phyloP scores from a whole-genome alignment of 2,888 invertebrate genomes.

The Adelognathus sp. region DNA sequence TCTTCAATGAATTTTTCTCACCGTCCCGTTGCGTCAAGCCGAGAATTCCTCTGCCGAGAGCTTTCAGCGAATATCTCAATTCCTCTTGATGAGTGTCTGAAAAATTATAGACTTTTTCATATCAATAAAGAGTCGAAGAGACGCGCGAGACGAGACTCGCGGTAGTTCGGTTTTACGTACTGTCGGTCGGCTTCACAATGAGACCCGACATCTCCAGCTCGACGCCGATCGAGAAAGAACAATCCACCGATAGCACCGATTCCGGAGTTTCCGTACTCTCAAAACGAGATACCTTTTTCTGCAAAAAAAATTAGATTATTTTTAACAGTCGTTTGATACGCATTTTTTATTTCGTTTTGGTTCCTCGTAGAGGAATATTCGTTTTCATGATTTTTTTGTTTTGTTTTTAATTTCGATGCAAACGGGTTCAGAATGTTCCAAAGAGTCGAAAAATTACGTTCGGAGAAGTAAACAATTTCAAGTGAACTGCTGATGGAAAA shows the following conservation, averaged over 20 bases:
- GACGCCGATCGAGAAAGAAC: conserved; percentile 85
- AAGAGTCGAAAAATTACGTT: too few species aligned
- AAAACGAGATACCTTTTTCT: conserved; percentile 74
- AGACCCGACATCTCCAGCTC: conserved; percentile 87
- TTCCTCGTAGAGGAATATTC: too few species aligned
- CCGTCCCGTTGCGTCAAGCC: conserved; percentile 83
- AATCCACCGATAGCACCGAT: conserved; percentile 82
- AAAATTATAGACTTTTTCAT: conserved; percentile 61
- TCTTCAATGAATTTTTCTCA: conserved; percentile 83
- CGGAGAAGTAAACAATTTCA: too few species aligned
- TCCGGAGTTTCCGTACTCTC: conserved; percentile 80
- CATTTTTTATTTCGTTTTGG: too few species aligned
- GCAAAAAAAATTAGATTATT: background rate
- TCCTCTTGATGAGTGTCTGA: conserved; percentile 84
- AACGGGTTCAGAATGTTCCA: too few species aligned
- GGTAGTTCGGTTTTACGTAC: conserved; percentile 79
- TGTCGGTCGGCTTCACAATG: conserved; percentile 85
- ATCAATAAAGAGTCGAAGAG: conserved; percentile 36
- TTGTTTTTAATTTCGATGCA: too few species aligned
- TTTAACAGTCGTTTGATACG: background rate
- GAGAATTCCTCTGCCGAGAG: conserved; percentile 86
- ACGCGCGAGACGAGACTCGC: background rate
- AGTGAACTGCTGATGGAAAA: too few species aligned
- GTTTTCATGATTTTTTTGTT: too few species aligned
- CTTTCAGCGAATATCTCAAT: conserved; percentile 86